Evolutionary conservation across 2,113 vertebrate genomes (phyloP), one percentile per base, ranked within the genome.

Genomic region (Bufo bufo): DNA sequence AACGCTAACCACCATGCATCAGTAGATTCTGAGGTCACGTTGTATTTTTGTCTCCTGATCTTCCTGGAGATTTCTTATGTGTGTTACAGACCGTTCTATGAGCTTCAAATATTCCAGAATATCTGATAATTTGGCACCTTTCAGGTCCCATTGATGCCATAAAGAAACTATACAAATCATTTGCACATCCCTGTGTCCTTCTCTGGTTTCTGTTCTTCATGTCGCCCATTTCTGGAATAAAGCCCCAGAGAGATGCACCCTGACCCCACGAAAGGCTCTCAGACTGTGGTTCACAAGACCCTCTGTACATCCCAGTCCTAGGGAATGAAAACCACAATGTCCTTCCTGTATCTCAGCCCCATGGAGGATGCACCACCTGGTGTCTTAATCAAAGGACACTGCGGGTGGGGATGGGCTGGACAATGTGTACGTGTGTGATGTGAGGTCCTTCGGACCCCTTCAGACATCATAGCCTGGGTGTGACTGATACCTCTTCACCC

Each of bases 251-350:
- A n/a, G 45, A 43, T 49, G n/a, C 20, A 33, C 47, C 13, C 59
- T 59, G 33, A 80, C 77, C 75, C 74, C 61, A 81, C 81, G 77
- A 81, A 87, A 72, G 50, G 77, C n/a, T 20, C 65, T 74, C 11
- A 75, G 71, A 20, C 49, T 50, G 49, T 3, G 52, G 86, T 83
- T 88, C 86, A 88, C 86, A 88, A 77, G 80, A 59, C 80, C 74
- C 75, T 82, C 56, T 88, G 69, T 83, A 74, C 79, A 82, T 74
- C 80, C 61, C 86, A 90, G 87, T 92, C 91, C 91, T 91, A 92
- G 91, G 91, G 93, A 92, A 90, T 89, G 82, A 88, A 92, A 91
- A 80, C 90, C 92, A 89, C 90, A 84, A 88, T 82, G 20, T 43
- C 17, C 82, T 89, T 90, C 74, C 17, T 10, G 59, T 69, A 23